Base-by-base conservation (phyloP, 2,888 invertebrate genomes). In the Agonopterix arenella region DNA sequence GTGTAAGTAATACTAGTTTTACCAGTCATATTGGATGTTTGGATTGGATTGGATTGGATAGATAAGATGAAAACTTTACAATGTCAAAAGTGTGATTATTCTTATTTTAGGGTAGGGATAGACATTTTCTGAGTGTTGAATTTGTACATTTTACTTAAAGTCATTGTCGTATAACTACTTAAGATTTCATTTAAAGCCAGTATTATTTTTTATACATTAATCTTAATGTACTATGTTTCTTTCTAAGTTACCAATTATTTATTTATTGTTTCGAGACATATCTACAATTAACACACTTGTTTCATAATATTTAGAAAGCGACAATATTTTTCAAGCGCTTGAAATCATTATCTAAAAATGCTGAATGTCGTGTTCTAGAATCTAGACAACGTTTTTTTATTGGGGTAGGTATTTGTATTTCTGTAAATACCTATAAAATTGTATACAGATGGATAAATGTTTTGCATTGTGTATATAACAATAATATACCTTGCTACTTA, bases 11-110 rank as follows among this genome's bases (percentile, higher is more conserved):
- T 71, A 61, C 60, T 82, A 83, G 79, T 69, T 59, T 81, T 74
- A 80, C 60, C 71, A 85, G 88, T 86, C 85, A 84, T 83, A 77
- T 72, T 76, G 78, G 74, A 85, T 85, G 83, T 88, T 84, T 84
- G 80, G 28, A 28, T 28, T 28, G 28, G 4, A 2, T 18, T 18
- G 18, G 28, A 28, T 28, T 28, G 28, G 68, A 77, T 84, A 81
- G 70, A 65, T 84, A 84, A 80, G 80, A 72, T 80, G 73, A 75
- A 80, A 88, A 85, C 85, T 83, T 80, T 84, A 88, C 88, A 89
- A 89, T 89, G 88, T 88, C 88, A 86, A 89, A 84, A 86, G 88
- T 89, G 89, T 89, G 88, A 89, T 89, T 88, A 83, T 70, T 72
- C 75, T 75, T 75, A 78, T 84, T 84, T 86, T 84, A 88, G 81